Evolutionary conservation across 2,113 vertebrate species (phyloP), one percentile per base, ranked within the genome.

Genomic region (Ophthalmolycus amberensis): DNA sequence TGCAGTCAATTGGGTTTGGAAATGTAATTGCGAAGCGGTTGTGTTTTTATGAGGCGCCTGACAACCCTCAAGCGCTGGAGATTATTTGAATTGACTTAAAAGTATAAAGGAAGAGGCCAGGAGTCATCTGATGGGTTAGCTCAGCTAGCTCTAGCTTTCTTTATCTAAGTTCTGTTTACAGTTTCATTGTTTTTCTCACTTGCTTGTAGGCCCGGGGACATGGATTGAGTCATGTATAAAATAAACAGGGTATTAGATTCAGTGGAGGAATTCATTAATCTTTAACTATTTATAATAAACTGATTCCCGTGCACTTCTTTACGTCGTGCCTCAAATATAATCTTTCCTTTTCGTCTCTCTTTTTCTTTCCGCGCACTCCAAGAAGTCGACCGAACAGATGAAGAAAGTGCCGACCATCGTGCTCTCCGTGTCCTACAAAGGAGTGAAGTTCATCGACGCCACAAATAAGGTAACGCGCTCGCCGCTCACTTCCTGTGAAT

Each of bases 371-470:
- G 66, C n/a, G 83, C 69, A 5, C 66, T 95, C 93, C 93, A 90
- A 99, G 98, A 99, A 99, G 95, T 99, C 98, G 85, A 97, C 98
- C 48, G 98, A 99, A 95, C 98, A 99, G 92, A 99, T 99, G 98
- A 99, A 99, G 95, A 99, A 99, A 86, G 96, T 99, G 56, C 98
- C 98, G 74, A 99, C 98, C 77, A 99, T 99, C 90, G 96, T 99
- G 42, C 96, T 99, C 44, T 99, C 98, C 0, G 98, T 99, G 84
- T 99, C 98, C 71, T 99, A 99, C 95, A 99, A 99, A 91, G 98
- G 98, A 91, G 98, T 99, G 86, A 99, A 99, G 94, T 99, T 99
- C 94, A 99, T 99, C 69, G 98, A 99, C 89, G 98, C 98, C 89
- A 97, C 97, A 84, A 99, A 99, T 95, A 99, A 99, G 97, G 98